phyloP scores from a whole-genome alignment of 2,797 vertebrate species.

The Clarias pachynema region DNA sequence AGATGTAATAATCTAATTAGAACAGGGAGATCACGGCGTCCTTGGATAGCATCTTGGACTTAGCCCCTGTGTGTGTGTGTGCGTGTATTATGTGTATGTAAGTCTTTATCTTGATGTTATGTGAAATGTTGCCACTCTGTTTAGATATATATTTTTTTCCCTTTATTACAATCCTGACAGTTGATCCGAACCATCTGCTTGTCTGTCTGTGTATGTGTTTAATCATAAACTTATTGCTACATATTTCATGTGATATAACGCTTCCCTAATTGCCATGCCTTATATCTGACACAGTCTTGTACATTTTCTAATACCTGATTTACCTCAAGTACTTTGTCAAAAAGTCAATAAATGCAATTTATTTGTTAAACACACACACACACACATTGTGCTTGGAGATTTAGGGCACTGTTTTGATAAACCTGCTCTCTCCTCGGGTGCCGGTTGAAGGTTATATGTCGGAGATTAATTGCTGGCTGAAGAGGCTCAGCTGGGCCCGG shows the following conservation, averaged over 20 bases:
- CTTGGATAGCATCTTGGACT: no score
- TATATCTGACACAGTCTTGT: constrained; percentile 52
- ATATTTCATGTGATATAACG: not conserved
- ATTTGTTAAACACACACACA: constrained; percentile 59
- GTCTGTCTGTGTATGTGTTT: not conserved
- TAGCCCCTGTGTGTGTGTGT: no score
- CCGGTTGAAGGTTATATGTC: constrained; percentile 61
- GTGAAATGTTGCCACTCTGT: not conserved
- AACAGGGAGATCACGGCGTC: no score
- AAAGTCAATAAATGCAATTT: constrained; percentile 78
- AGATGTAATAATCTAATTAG: no score
- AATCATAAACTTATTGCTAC: not conserved
- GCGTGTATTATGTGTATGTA: no score
- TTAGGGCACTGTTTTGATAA: constrained; percentile 72
- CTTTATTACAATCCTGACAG: not conserved
- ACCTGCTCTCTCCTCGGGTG: constrained; percentile 64
- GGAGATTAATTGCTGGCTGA: constrained; percentile 71
- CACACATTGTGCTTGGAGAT: constrained; percentile 68
- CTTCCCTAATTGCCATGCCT: constrained; percentile 6
- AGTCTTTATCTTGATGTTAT: not conserved
- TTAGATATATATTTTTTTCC: not conserved
- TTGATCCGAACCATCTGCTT: not conserved
- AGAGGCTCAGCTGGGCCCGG: constrained; percentile 63
- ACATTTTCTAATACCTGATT: constrained; percentile 67
- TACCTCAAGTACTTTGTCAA: constrained; percentile 71